Base-by-base conservation (phyloP, 2,113 vertebrate genomes). In the Cavia porcellus region DNA sequence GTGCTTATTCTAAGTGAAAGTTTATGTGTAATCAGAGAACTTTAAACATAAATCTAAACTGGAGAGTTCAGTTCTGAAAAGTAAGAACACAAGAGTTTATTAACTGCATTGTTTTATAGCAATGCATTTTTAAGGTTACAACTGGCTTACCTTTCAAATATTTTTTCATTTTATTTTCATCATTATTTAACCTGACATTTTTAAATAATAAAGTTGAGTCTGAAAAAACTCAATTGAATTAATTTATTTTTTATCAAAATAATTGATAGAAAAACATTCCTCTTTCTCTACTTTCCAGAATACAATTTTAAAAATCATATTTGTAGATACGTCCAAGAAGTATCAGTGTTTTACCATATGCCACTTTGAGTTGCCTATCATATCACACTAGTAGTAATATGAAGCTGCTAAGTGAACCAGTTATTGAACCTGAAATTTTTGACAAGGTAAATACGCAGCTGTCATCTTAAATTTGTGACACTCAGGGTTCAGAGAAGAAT, bases 401-500 rank as follows among this genome's bases (percentile, higher is more conserved):
- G 4, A 72, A 85, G 47, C 70, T 94, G 47, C 62, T 95, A 95
- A 86, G 47, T 79, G 42, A 94, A 66, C 75, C n/a, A 97, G 82
- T 92, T 94, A 96, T 96, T 90, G 90, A 96, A 96, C 85, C 35
- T 97, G 57, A 97, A 95, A 88, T 62, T 92, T 59, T 52, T 92
- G 81, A 90, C 89, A 83, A 28, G 4, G 32, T 96, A 96, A 98
- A 94, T 94, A 85, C 88, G 96, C 75, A 25, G 11, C 10, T 59
- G 66, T 94, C 88, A 86, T 93, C 55, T 74, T 85, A 92, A 97
- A 92, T 32, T 3, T 42, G 62, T 94, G 52, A 4, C 32, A 47
- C 61, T 57, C 28, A 59, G 6, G 52, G 13, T 50, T 84, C 86
- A 88, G 47, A 70, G 75, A 95, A 75, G 28, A 80, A 90, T 86